A percentile compares a stretch with the other conserved stretches of the same genome.
These are phyloP conservation scores for Sycophila texana DNA, from an alignment of 2,888 invertebrate genomes.

Conservation along the genomic window DNA sequence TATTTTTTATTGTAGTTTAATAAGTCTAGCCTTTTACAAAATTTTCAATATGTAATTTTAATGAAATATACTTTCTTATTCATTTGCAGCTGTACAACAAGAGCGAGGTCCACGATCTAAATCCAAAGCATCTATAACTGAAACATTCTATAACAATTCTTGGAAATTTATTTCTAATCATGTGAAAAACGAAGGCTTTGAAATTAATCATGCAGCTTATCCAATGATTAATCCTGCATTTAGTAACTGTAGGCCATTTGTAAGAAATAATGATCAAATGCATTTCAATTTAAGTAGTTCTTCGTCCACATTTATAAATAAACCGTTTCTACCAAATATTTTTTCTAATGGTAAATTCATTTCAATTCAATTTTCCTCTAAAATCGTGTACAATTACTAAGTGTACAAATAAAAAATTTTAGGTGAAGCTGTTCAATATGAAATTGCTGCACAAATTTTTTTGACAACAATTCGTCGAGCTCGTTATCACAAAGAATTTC, in stretches of 20 bases:
- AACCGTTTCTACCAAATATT: not conserved
- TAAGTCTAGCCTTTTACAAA: no score
- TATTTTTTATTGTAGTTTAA: no score
- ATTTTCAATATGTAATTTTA: no score
- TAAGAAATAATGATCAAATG: not conserved
- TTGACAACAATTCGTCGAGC: constrained; percentile 79
- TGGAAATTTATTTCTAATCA: constrained; percentile 12
- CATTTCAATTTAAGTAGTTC: not conserved
- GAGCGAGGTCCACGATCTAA: constrained; percentile 87
- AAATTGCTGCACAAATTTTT: constrained; percentile 80
- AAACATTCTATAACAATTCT: not conserved
- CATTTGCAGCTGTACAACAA: constrained; percentile 85
- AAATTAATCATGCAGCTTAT: not conserved
- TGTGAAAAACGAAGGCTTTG: not conserved
- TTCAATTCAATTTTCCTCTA: not conserved
- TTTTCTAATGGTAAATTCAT: constrained; percentile 14
- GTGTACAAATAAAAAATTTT: constrained; percentile 8
- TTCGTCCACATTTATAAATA: not conserved
- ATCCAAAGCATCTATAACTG: constrained; percentile 62
- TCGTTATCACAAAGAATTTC: constrained; percentile 78
- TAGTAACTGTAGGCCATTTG: not conserved
- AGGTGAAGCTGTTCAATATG: constrained; percentile 74
- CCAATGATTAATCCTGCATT: not conserved
- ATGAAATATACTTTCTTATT: no score
- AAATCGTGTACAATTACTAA: not conserved